Evolutionary conservation across 2,797 vertebrate species (phyloP).

Genomic region (Furcifer pardalis): DNA sequence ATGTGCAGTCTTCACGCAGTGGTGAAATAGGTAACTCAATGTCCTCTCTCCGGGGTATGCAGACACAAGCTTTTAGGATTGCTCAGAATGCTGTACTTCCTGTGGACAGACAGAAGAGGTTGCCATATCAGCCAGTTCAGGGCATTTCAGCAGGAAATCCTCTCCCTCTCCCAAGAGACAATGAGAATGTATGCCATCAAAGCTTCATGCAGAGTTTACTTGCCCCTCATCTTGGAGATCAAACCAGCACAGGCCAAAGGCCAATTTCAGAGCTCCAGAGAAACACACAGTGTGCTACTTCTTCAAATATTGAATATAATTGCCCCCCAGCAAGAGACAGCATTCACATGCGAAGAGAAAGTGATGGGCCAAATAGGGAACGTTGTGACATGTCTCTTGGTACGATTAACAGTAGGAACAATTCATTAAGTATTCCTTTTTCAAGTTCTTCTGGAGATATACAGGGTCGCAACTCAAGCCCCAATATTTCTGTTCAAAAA

Average conservation of each 20-base stretch:
- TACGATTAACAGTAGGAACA: constrained; percentile 78
- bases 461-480: constrained; percentile 91
- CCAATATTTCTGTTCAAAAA: constrained; percentile 90
- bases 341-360: constrained; percentile 78
- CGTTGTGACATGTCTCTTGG: constrained; percentile 82
- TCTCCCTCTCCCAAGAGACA: constrained; percentile 81
- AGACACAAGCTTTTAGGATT: constrained; percentile 89
- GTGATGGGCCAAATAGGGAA: constrained; percentile 78
- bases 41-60: constrained; percentile 86
- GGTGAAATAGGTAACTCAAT: constrained; percentile 86
- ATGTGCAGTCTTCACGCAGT: constrained; percentile 89
- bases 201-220: constrained; percentile 97
- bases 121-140: constrained; percentile 87
- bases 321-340: constrained; percentile 82
- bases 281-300: constrained; percentile 87
- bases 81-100: constrained; percentile 79
- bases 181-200: constrained; percentile 90
- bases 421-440: constrained; percentile 80
- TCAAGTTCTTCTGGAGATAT: constrained; percentile 87
- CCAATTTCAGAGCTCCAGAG: constrained; percentile 86
- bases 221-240: constrained; percentile 90
- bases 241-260: constrained; percentile 81
- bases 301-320: constrained; percentile 90
- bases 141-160: constrained; percentile 83
- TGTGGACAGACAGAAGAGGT: constrained; percentile 86